A percentile compares a stretch with the other conserved stretches of the same genome.
Evolutionary conservation across 2,888 invertebrate species (phyloP).

Genomic region (Prenolepis imparis): DNA sequence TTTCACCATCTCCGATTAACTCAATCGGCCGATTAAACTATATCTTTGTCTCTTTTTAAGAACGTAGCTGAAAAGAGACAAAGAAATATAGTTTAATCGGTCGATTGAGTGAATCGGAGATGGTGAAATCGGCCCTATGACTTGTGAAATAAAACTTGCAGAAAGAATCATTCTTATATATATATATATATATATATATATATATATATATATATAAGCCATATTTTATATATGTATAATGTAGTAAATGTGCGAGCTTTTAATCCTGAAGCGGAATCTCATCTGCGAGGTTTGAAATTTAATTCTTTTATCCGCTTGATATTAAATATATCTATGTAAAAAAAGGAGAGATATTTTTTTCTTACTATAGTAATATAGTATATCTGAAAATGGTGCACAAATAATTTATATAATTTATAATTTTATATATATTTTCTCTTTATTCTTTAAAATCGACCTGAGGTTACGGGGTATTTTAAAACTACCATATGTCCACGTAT

Average conservation of each 20-base stretch:
- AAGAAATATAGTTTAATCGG: too few species aligned
- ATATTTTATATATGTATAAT: too few species aligned
- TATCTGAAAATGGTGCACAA: not conserved
- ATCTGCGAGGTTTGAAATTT: not conserved
- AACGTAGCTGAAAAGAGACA: too few species aligned
- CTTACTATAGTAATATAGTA: not conserved
- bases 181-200: too few species aligned
- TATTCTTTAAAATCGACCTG: not conserved
- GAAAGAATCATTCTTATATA: too few species aligned
- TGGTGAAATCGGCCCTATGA: too few species aligned
- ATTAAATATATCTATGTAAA: not conserved
- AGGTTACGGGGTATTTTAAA: not conserved
- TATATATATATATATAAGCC: too few species aligned
- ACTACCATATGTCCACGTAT: not conserved
- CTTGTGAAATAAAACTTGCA: slow-evolving; percentile 1
- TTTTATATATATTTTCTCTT: not conserved
- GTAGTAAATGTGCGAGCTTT: not conserved
- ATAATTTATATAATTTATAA: too few species aligned
- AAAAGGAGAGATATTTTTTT: not conserved
- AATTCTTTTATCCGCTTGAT: not conserved
- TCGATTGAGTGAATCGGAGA: too few species aligned
- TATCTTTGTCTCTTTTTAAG: too few species aligned
- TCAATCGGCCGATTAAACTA: too few species aligned
- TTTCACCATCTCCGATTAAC: too few species aligned
- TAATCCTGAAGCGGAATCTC: not conserved